Evolutionary conservation across 2,797 vertebrate genomes (phyloP), one percentile per base, ranked within the genome.

Genomic region (Acrocephalus scirpaceus): DNA sequence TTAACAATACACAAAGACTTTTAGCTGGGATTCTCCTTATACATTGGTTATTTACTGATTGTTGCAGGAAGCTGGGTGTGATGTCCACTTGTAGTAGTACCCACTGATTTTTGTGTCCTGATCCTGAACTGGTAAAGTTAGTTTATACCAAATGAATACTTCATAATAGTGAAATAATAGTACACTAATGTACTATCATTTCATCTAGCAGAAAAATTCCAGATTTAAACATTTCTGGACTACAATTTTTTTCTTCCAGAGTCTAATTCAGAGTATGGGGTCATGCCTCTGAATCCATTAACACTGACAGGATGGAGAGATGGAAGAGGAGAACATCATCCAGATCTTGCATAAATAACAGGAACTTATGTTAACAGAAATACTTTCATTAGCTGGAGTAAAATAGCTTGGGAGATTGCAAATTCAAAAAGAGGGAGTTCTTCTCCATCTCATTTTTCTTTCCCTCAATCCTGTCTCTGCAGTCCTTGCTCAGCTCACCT

Each of bases 401-500:
- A 88, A 51, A 15, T 57, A 61, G n/a, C 13, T 78, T 78, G 36
- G 40, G 14, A 85, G 40, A 79, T 26, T 3, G 2, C 9, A 86
- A 70, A 85, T 54, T 44, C 19, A 45, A 74, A 73, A 71, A 50
- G 29, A 82, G 5, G 1, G 20, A 76, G 9, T 34, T 77, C 12
- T 79, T 11, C 50, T 70, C 15, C 29, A 36, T 38, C 16, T 71
- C 0, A 0, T 57, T 92, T 85, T 91, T 53, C 32, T 78, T 75
- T 91, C n/a, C 32, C 27, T 85, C 47, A 25, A 6, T 83, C n/a
- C 42, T 88, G 26, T 69, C 53, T 96, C 42, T n/a, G 14, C n/a
- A 80, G 57, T 80, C 69, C 34, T 88, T 92, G n/a, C 25, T 86
- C 50, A 84, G 50, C 17, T 92, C 69, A 92, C 69, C 61, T 94